These are phyloP conservation scores for Mnemiopsis leidyi DNA, from an alignment of 37 sponge, comb jelly and placozoan genomes.

Conservation along the genomic window DNA sequence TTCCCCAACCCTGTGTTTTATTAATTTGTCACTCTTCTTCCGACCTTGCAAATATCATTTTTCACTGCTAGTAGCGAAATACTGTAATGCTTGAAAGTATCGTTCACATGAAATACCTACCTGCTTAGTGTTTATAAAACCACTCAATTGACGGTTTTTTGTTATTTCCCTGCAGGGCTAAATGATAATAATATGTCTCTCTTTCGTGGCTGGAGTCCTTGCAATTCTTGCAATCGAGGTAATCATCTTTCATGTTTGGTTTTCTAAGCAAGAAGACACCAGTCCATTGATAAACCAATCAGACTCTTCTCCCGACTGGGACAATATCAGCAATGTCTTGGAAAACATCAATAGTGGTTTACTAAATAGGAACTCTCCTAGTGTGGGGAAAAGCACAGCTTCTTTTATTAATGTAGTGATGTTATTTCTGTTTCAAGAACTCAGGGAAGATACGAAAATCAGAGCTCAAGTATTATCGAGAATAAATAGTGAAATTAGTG, in stretches of 20 bases:
- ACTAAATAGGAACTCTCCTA: not conserved
- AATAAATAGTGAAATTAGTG: constrained; percentile 15
- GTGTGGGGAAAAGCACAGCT: not conserved
- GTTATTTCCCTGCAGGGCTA: no score
- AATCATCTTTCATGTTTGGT: not conserved
- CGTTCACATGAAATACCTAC: no score
- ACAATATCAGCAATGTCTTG: not conserved
- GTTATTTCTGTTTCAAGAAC: constrained; percentile 61
- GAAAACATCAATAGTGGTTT: not conserved
- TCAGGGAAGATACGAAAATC: not conserved
- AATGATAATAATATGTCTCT: not conserved
- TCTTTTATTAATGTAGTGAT: constrained; percentile 8
- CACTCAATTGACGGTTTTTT: no score
- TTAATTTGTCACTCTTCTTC: no score
- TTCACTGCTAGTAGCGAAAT: no score
- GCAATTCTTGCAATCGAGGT: not conserved
- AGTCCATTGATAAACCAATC: not conserved
- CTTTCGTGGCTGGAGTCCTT: not conserved
- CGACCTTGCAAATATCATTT: no score
- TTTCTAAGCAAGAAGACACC: not conserved
- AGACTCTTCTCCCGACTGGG: not conserved
- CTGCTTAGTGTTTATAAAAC: no score
- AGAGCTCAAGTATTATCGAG: not conserved
- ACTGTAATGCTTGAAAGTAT: no score
- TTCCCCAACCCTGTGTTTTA: no score